These are phyloP conservation scores for Nasonia vitripennis DNA, from an alignment of 1,140 invertebrate species.

Conservation along the genomic window DNA sequence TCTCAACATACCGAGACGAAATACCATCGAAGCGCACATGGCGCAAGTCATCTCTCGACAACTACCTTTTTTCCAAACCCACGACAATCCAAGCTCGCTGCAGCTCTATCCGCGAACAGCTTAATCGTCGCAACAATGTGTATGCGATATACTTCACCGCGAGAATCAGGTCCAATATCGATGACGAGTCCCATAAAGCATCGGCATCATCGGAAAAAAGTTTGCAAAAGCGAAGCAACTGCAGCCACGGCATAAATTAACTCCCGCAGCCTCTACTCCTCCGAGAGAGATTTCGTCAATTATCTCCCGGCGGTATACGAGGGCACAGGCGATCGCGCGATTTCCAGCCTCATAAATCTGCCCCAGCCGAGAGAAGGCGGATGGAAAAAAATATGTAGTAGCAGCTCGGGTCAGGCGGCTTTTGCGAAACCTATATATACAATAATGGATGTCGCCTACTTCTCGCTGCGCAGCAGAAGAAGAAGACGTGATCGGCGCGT, in stretches of 20 bases:
- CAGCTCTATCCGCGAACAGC: neutral
- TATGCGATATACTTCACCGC: neutral
- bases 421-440: neutral
- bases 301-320: neutral
- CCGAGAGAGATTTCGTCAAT: conserved; percentile 8
- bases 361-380: neutral
- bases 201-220: too few relatives aligned
- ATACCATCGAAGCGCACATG: neutral
- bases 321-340: neutral
- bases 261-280: neutral
- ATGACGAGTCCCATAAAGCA: too few relatives aligned
- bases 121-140: neutral
- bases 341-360: neutral
- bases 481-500: neutral
- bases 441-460: conserved; percentile 18
- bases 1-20: neutral
- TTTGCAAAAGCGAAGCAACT: too few relatives aligned
- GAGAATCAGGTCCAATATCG: neutral
- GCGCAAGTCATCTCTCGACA: neutral
- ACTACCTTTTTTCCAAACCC: neutral
- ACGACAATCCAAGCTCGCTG: too few relatives aligned
- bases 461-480: neutral
- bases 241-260: neutral
- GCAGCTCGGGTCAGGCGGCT: neutral
- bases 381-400: conserved; percentile 11